Conservation (phyloP, 2,113 vertebrate species). For the Channa argus region DNA sequence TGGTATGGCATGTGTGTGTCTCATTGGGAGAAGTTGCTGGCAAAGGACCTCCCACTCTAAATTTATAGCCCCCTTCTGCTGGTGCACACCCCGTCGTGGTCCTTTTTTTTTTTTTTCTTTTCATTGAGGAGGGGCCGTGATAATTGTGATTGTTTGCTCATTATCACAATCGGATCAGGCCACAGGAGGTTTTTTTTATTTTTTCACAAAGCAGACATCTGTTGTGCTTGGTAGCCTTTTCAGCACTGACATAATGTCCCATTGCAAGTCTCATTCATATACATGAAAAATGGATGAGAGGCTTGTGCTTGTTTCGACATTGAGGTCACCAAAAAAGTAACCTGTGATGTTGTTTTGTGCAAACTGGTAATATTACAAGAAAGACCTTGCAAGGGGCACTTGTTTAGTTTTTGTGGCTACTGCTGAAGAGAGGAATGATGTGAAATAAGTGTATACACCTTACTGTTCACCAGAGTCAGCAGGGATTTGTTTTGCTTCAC, state of each 20-base stretch:
- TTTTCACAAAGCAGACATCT: conserved; percentile 81
- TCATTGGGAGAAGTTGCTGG: conserved; percentile 11
- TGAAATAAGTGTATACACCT: background rate
- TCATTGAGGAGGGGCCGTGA: conserved; percentile 31
- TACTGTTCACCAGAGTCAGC: background rate
- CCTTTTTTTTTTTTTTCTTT: conserved; percentile 32
- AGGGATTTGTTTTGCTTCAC: background rate
- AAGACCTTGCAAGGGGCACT: too few relatives aligned
- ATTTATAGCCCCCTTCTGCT: conserved; percentile 8
- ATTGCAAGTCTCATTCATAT: conserved; percentile 32
- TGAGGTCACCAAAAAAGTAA: background rate
- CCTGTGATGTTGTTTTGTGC: too few relatives aligned
- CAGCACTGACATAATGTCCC: conserved; percentile 73
- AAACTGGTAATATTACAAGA: too few relatives aligned
- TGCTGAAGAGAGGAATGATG: background rate
- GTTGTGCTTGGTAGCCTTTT: conserved; percentile 72
- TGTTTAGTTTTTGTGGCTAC: too few relatives aligned
- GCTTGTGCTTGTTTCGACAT: background rate
- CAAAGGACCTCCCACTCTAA: conserved; percentile 48
- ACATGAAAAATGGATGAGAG: background rate
- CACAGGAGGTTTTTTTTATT: conserved; percentile 35
- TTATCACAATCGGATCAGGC: conserved; percentile 75
- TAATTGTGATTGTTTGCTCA: conserved; percentile 76
- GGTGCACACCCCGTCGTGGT: conserved; percentile 9
- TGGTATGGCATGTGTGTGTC: background rate